A percentile compares a stretch with the other conserved stretches of the same genome.
Conservation (phyloP, 2,797 vertebrate genomes). For the Dipus sagitta region DNA sequence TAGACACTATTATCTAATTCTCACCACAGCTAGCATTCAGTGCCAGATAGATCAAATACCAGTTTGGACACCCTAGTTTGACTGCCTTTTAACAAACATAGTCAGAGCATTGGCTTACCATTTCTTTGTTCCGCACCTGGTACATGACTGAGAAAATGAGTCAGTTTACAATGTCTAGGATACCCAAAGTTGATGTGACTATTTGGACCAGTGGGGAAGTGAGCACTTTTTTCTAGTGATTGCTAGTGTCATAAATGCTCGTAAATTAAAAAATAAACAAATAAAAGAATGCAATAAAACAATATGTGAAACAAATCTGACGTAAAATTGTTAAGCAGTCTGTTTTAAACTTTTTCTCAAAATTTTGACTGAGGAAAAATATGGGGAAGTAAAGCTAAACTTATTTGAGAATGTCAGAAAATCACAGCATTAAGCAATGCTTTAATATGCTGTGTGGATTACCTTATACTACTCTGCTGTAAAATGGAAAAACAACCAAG, state of each 20-base stretch:
- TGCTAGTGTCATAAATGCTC: conserved; percentile 26
- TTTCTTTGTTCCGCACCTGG: neutral
- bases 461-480: neutral
- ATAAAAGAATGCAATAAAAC: conserved; percentile 38
- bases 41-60: neutral
- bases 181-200: conserved; percentile 3
- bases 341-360: conserved; percentile 31
- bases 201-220: neutral
- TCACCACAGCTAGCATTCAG: conserved; percentile 4
- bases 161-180: conserved; percentile 16
- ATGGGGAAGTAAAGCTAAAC: conserved; percentile 12
- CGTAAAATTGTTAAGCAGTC: conserved; percentile 48
- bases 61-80: conserved; percentile 19
- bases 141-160: neutral
- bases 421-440: neutral
- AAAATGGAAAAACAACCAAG: neutral
- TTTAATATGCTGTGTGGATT: neutral
- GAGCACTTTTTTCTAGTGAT: neutral
- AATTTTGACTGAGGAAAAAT: conserved; percentile 38
- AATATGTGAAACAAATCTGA: neutral
- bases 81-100: neutral
- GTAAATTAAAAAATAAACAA: conserved; percentile 56
- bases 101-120: neutral
- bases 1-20: conserved; percentile 58
- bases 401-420: conserved; percentile 29